Conservation (phyloP, 30 jellyfish, hydroid and myxozoan species). For the Haliclystus octoradiatus region DNA sequence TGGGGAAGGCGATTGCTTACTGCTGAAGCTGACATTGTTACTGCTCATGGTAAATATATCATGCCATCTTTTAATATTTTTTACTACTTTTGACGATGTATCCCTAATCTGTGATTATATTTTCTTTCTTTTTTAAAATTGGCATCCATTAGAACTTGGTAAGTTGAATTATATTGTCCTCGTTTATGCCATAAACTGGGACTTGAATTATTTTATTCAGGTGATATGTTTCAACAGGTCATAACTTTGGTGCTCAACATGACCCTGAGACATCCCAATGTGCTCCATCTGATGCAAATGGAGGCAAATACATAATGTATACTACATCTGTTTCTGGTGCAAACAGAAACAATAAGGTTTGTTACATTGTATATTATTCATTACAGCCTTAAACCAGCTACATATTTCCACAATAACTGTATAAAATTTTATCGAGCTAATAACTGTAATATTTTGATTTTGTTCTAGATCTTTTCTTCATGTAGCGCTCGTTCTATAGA, state of each 20-base stretch:
- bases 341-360: constrained; percentile 45
- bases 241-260: constrained; percentile 82
- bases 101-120: not conserved
- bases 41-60: constrained; percentile 57
- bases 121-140: not conserved
- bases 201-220: no score
- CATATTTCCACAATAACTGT: not conserved
- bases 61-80: not conserved
- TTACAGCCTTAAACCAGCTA: not conserved
- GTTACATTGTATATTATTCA: no score
- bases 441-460: not conserved
- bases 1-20: constrained; percentile 88
- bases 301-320: constrained; percentile 75
- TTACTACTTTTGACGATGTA: not conserved
- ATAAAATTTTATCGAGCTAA: not conserved
- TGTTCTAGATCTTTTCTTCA: constrained; percentile 44
- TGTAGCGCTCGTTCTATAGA: constrained; percentile 52
- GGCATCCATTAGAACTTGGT: constrained; percentile 20
- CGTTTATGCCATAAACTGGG: no score
- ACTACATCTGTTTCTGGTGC: constrained; percentile 71
- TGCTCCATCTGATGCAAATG: constrained; percentile 30
- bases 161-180: not conserved
- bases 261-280: constrained; percentile 52
- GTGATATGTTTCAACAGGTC: constrained; percentile 52
- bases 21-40: constrained; percentile 79